Percentiles rank a stretch among this genome's conserved stretches.
Evolutionary conservation across 2,888 invertebrate species (phyloP).

Genomic region (Drosophila bunnanda): DNA sequence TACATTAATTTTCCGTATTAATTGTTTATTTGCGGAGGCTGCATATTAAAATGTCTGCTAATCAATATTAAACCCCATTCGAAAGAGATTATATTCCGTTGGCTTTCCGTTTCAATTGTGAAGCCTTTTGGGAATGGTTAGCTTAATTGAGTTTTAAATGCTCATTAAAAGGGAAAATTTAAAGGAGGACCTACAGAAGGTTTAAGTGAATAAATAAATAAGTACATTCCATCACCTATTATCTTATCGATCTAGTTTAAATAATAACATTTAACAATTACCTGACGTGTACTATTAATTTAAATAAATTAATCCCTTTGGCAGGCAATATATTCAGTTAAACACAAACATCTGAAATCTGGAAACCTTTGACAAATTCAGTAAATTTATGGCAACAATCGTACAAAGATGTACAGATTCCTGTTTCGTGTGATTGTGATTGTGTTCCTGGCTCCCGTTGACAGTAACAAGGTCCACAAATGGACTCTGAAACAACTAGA

Average conservation of each 20-base stretch:
- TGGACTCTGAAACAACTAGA: neutral
- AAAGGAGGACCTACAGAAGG: neutral
- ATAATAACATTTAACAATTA: neutral
- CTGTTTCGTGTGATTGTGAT: neutral
- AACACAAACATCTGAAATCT: neutral
- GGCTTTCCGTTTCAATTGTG: constrained; percentile 47
- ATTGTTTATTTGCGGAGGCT: constrained; percentile 71
- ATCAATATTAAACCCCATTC: constrained; percentile 85
- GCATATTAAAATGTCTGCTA: constrained; percentile 75
- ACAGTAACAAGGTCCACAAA: neutral
- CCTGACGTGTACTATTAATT: neutral
- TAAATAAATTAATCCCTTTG: neutral
- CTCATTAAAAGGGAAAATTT: neutral
- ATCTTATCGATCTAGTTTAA: neutral
- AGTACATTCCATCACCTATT: neutral
- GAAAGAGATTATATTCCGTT: constrained; percentile 53
- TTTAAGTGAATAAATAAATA: neutral
- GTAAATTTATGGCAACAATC: neutral
- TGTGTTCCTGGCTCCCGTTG: neutral
- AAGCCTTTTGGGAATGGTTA: constrained; percentile 18
- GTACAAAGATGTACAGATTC: neutral
- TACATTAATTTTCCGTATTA: constrained; percentile 74
- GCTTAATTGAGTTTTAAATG: constrained; percentile 29
- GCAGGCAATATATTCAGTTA: neutral
- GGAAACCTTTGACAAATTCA: neutral